A percentile compares a stretch with the other conserved stretches of the same genome.
These are phyloP conservation scores for Zoanthus sansibaricus DNA, from an alignment of 92 coral and sea anemone genomes.

Conservation along the genomic window DNA sequence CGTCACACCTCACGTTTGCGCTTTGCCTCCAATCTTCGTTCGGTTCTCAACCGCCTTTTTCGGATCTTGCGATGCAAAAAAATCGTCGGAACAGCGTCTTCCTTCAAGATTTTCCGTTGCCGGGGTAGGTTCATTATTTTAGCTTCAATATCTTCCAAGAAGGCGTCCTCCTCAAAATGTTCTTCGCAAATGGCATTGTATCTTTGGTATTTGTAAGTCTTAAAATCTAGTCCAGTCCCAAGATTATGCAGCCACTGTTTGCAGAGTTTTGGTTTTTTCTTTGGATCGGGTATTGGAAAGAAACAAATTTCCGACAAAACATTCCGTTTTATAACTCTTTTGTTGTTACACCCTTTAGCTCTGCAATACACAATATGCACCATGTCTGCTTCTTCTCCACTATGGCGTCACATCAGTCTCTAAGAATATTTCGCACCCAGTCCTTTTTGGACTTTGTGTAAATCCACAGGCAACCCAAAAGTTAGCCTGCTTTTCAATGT, in stretches of 20 bases:
- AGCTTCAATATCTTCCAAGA: slow-evolving; percentile 27
- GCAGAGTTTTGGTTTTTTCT: slow-evolving; percentile 24
- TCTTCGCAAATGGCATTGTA: slow-evolving; percentile 22
- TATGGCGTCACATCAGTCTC: slow-evolving; percentile 1
- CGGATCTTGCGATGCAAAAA: slow-evolving; percentile 29
- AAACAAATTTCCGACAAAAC: neutral
- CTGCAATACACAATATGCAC: neutral
- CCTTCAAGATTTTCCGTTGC: slow-evolving; percentile 27
- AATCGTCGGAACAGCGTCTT: slow-evolving; percentile 36
- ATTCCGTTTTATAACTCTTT: neutral
- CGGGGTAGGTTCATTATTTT: slow-evolving; percentile 28
- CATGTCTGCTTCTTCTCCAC: neutral
- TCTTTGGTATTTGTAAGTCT: neutral
- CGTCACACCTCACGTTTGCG: slow-evolving; percentile 35
- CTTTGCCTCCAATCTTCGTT: slow-evolving; percentile 27
- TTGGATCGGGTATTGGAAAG: slow-evolving; percentile 35
- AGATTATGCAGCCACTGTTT: slow-evolving; percentile 44
- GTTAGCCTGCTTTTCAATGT: too few relatives aligned
- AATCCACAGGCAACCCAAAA: too few relatives aligned
- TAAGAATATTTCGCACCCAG: slow-evolving; percentile 10
- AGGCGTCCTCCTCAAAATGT: slow-evolving; percentile 31
- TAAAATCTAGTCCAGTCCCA: slow-evolving; percentile 28
- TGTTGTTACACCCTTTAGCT: slow-evolving; percentile 23
- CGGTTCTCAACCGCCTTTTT: slow-evolving; percentile 29
- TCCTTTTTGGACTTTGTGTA: neutral